phyloP scores from a whole-genome alignment of 2,113 vertebrate genomes.

The Empidonax traillii region DNA sequence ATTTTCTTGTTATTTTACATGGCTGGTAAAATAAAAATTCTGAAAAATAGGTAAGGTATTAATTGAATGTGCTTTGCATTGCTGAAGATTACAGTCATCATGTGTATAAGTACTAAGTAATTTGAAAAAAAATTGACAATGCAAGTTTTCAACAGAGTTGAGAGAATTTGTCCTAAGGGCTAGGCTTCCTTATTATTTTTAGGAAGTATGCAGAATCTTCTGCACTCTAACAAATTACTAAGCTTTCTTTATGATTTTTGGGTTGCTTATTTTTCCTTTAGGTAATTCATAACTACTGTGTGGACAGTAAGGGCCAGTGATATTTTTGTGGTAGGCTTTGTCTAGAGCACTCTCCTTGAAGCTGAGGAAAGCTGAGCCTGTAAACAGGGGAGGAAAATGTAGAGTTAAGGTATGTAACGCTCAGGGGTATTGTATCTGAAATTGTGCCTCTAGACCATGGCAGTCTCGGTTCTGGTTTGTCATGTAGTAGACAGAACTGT shows the following conservation, averaged over 20 bases:
- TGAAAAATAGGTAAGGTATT: not conserved
- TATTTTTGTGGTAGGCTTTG: not conserved
- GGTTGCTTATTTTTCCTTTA: not conserved
- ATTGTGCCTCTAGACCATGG: not conserved
- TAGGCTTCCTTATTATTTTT: not conserved
- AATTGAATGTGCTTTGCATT: not conserved
- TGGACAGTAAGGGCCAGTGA: fast-evolving
- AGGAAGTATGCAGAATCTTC: not conserved
- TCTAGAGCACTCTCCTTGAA: not conserved
- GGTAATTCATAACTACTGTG: not conserved
- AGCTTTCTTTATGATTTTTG: not conserved
- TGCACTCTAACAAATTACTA: not conserved
- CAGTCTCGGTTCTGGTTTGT: not conserved
- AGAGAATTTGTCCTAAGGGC: not conserved
- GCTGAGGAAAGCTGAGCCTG: not conserved
- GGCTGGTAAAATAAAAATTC: not conserved
- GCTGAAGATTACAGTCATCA: not conserved
- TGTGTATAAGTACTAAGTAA: not conserved
- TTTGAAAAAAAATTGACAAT: not conserved
- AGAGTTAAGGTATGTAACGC: not conserved
- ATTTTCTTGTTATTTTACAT: not conserved
- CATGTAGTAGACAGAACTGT: not conserved
- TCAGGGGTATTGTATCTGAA: not conserved
- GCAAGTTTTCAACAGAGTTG: not conserved
- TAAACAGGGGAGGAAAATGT: not conserved